A percentile compares a stretch with the other conserved stretches of the same genome.
Conservation (phyloP, 2,797 vertebrate genomes). For the Megaceryle alcyon region DNA sequence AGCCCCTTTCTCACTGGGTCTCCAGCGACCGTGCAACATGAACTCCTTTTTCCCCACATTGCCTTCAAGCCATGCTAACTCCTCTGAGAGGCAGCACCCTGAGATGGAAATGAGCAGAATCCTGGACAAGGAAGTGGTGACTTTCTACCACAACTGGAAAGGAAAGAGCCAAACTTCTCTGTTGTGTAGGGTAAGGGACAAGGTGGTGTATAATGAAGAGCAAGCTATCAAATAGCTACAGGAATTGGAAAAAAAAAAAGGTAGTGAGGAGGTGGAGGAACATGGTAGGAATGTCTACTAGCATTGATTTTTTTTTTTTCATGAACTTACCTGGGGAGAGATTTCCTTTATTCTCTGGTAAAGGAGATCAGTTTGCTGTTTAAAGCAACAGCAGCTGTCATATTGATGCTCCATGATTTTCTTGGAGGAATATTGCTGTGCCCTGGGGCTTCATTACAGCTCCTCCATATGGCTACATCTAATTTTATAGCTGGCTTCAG, state of each 20-base stretch:
- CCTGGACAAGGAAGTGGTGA: neutral
- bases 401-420: neutral
- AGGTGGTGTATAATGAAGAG: neutral
- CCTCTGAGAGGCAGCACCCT: neutral
- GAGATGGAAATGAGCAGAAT: neutral
- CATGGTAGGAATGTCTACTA: neutral
- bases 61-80: no score
- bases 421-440: neutral
- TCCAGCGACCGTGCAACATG: neutral
- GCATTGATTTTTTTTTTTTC: neutral
- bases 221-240: neutral
- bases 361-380: neutral
- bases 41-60: neutral
- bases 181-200: neutral
- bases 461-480: neutral
- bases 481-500: constrained; percentile 61
- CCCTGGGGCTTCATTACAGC: constrained; percentile 20
- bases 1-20: neutral
- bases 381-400: neutral
- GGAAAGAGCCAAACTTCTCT: neutral
- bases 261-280: neutral
- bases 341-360: neutral
- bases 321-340: neutral
- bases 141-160: neutral
- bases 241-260: neutral